These are phyloP conservation scores for Blera fallax DNA, from an alignment of 2,888 invertebrate genomes.

Conservation along the genomic window DNA sequence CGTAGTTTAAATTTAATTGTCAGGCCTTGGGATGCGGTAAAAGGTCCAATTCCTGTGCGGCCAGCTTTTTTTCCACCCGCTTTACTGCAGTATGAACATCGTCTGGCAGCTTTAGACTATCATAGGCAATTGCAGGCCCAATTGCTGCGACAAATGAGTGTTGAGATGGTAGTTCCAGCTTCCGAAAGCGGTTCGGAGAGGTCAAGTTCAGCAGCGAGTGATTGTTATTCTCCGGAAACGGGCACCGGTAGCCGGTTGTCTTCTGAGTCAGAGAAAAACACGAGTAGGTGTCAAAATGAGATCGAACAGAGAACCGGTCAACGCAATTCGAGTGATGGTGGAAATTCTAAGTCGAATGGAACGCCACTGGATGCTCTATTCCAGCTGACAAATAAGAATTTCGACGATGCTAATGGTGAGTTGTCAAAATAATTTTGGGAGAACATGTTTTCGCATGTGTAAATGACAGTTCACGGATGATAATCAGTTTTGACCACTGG, in stretches of 20 bases:
- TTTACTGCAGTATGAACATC: constrained; percentile 86
- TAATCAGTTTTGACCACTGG: neutral
- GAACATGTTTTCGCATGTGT: neutral
- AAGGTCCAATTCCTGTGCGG: constrained; percentile 81
- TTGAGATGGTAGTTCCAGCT: constrained; percentile 80
- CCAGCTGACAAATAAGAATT: constrained; percentile 98
- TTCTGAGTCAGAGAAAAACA: constrained; percentile 72
- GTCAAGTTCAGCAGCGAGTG: constrained; percentile 87
- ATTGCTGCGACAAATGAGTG: constrained; percentile 83
- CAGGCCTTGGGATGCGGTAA: constrained; percentile 90
- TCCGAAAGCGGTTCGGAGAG: constrained; percentile 88
- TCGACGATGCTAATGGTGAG: constrained; percentile 94
- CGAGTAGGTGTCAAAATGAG: constrained; percentile 9
- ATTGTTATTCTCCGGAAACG: constrained; percentile 88
- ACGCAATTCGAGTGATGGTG: constrained; percentile 76
- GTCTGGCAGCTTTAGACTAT: constrained; percentile 84
- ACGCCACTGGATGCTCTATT: constrained; percentile 97
- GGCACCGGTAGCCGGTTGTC: constrained; percentile 78
- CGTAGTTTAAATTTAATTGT: constrained; percentile 84
- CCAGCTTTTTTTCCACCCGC: constrained; percentile 82
- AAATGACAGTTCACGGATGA: neutral
- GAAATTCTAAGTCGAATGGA: constrained; percentile 82
- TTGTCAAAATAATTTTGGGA: neutral
- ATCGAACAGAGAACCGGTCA: constrained; percentile 72
- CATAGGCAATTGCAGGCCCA: constrained; percentile 83